phyloP scores from a whole-genome alignment of 1,140 invertebrate genomes.

The Heliconius eleuchia region DNA sequence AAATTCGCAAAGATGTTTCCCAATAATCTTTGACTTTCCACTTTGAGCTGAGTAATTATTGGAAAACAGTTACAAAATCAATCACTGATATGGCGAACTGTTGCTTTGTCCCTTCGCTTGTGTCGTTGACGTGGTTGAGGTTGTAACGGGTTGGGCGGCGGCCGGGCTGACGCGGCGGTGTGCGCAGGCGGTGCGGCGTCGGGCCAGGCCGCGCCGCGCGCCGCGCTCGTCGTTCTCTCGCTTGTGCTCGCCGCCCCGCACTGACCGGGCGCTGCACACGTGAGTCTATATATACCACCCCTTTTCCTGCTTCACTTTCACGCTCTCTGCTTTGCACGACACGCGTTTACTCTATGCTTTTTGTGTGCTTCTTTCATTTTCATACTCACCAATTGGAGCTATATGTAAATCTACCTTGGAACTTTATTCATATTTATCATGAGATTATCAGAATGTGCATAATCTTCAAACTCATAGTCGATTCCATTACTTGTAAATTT shows the following conservation, averaged over 20 bases:
- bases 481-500: not conserved
- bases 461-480: not conserved
- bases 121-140: slow-evolving; percentile 25
- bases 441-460: not conserved
- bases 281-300: slow-evolving; percentile 65
- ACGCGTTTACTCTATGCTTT: slow-evolving; percentile 21
- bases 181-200: slow-evolving; percentile 73
- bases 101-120: not conserved
- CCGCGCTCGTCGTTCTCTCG: slow-evolving; percentile 65
- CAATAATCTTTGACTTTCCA: slow-evolving; percentile 11
- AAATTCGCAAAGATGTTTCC: slow-evolving; percentile 25
- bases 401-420: not conserved
- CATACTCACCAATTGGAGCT: not conserved
- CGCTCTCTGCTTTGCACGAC: slow-evolving; percentile 30
- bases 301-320: slow-evolving; percentile 37
- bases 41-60: slow-evolving; percentile 14
- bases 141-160: slow-evolving; percentile 19
- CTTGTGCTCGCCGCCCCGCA: slow-evolving; percentile 76
- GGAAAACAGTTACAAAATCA: slow-evolving; percentile 34
- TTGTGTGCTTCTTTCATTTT: slow-evolving; percentile 19
- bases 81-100: slow-evolving; percentile 17
- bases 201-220: slow-evolving; percentile 56
- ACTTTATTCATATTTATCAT: not conserved
- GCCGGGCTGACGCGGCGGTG: slow-evolving; percentile 84
- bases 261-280: slow-evolving; percentile 76